Conservation (phyloP, 2,797 vertebrate genomes). For the Glyptemys insculpta region DNA sequence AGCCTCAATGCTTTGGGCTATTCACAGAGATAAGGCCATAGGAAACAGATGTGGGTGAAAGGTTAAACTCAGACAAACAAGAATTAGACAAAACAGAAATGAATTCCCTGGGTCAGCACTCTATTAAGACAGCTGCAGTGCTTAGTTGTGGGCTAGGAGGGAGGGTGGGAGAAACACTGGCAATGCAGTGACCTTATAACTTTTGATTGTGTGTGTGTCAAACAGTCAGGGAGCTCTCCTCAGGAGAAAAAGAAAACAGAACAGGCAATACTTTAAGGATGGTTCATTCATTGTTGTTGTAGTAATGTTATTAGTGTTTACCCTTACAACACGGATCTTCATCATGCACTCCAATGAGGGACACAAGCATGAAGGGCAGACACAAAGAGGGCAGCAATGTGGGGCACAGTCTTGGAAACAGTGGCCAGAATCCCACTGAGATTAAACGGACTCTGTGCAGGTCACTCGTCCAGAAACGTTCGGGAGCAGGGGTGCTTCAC, state of each 20-base stretch:
- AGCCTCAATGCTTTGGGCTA: neutral
- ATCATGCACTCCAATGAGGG: rapidly evolving
- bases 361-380: rapidly evolving
- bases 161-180: neutral
- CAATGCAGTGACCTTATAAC: conserved; percentile 34
- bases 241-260: neutral
- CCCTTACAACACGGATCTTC: rapidly evolving
- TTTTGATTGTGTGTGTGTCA: neutral
- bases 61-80: conserved; percentile 69
- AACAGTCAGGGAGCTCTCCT: neutral
- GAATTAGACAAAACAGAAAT: conserved; percentile 40
- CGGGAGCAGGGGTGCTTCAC: neutral
- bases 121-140: conserved; percentile 3
- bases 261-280: neutral
- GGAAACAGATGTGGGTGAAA: conserved; percentile 80
- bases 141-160: conserved; percentile 33
- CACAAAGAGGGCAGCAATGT: neutral
- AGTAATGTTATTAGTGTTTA: rapidly evolving
- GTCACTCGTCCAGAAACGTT: neutral
- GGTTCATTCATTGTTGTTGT: no score
- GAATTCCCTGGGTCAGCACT: conserved; percentile 67
- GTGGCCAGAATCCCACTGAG: neutral
- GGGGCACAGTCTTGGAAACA: neutral
- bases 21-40: conserved; percentile 3
- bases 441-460: neutral